These are phyloP conservation scores for Dendrolimus punctatus DNA, from an alignment of 1,140 invertebrate genomes.

Conservation along the genomic window DNA sequence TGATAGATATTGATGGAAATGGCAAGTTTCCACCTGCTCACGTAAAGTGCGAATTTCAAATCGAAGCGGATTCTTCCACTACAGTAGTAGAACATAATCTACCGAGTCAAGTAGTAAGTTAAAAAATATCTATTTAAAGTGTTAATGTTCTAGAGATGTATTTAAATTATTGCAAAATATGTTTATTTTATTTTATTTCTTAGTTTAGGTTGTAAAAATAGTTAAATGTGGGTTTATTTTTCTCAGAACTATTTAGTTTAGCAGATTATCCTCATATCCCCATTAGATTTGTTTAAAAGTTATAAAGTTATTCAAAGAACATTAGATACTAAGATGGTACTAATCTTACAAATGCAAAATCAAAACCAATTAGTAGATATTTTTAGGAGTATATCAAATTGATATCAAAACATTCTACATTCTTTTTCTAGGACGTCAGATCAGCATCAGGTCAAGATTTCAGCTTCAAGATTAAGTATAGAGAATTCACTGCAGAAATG, in stretches of 20 bases:
- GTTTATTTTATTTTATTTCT: not conserved
- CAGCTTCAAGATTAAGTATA: conserved; percentile 87
- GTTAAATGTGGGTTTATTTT: too few species aligned
- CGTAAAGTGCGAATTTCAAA: conserved; percentile 93
- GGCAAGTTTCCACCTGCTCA: conserved; percentile 91
- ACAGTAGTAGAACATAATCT: conserved; percentile 95
- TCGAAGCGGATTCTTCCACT: conserved; percentile 87
- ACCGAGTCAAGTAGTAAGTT: conserved; percentile 82
- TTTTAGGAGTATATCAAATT: too few species aligned
- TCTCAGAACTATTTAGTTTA: too few species aligned
- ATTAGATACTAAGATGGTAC: too few species aligned
- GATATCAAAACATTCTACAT: too few species aligned
- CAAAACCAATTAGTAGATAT: too few species aligned
- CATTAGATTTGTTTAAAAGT: too few species aligned
- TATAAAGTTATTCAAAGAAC: too few species aligned
- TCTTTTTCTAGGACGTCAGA: conserved; percentile 77
- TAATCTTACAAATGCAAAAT: too few species aligned
- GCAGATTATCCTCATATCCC: too few species aligned
- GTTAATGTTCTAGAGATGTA: not conserved
- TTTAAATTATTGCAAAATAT: conserved; percentile 1
- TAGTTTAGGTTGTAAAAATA: not conserved
- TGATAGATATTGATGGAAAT: conserved; percentile 94
- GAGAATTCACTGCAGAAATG: conserved; percentile 92
- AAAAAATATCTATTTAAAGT: not conserved
- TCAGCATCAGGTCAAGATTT: conserved; percentile 84